phyloP scores from a whole-genome alignment of 2,113 vertebrate species.

The Malurus elegans region DNA sequence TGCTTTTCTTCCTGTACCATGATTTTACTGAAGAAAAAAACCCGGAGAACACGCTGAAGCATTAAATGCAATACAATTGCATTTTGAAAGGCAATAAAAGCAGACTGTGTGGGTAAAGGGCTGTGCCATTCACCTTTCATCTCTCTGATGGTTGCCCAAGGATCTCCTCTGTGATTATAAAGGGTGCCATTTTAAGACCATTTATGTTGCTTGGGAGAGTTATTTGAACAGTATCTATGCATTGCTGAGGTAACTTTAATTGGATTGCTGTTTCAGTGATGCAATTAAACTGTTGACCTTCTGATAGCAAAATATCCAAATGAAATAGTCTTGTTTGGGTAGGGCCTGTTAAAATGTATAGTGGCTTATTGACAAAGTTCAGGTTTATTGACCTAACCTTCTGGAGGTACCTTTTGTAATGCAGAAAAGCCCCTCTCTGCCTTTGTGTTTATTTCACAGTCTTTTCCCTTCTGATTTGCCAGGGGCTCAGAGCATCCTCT shows the following conservation, averaged over 20 bases:
- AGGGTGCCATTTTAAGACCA: not conserved
- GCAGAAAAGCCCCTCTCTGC: not conserved
- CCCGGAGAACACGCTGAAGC: not conserved
- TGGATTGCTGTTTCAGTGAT: not conserved
- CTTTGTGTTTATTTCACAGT: not conserved
- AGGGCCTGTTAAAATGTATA: constrained; percentile 15
- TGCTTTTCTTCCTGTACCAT: constrained; percentile 53
- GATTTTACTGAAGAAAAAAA: not conserved
- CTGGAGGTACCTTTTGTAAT: not conserved
- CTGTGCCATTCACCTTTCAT: not conserved
- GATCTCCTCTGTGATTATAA: not conserved
- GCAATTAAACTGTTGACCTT: constrained; percentile 3
- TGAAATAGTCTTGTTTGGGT: constrained; percentile 1
- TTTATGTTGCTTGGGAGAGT: not conserved
- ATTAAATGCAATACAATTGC: not conserved
- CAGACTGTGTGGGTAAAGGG: not conserved
- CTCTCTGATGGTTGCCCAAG: not conserved
- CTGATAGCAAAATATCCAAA: not conserved
- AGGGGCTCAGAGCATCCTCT: not conserved
- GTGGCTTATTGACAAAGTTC: not conserved
- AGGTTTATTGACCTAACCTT: not conserved
- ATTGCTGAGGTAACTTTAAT: constrained; percentile 5
- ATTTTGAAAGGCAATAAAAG: not conserved
- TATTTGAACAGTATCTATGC: not conserved
- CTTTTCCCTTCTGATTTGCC: not conserved